These are phyloP conservation scores for Lithophane ornitopus DNA, from an alignment of 2,888 invertebrate genomes.

Conservation along the genomic window DNA sequence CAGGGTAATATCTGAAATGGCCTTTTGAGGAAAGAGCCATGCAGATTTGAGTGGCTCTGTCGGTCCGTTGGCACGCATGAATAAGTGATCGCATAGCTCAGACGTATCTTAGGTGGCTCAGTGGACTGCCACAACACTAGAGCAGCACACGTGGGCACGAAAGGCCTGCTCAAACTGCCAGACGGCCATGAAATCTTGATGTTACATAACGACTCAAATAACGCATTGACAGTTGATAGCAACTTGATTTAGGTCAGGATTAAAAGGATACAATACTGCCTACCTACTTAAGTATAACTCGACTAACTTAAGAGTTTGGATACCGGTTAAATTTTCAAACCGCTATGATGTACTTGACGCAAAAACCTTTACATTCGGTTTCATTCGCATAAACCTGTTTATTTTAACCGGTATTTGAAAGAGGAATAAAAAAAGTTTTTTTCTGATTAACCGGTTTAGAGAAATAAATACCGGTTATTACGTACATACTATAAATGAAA, in stretches of 20 bases:
- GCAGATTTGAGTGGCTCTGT: slow-evolving; percentile 39
- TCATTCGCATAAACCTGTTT: too few species aligned
- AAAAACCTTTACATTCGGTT: too few species aligned
- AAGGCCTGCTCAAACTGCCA: slow-evolving; percentile 2
- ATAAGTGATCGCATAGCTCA: slow-evolving; percentile 28
- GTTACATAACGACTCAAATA: neutral
- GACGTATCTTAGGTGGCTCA: slow-evolving; percentile 26
- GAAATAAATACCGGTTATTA: too few species aligned
- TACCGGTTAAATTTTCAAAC: too few species aligned
- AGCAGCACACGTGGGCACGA: neutral
- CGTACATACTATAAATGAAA: too few species aligned
- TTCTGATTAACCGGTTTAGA: too few species aligned
- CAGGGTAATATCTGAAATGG: neutral
- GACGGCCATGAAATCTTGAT: slow-evolving; percentile 20
- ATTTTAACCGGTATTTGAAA: too few species aligned
- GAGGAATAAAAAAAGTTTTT: too few species aligned
- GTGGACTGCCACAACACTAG: neutral
- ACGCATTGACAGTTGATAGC: neutral
- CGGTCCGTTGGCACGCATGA: slow-evolving; percentile 29
- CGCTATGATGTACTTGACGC: too few species aligned
- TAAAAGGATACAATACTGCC: neutral
- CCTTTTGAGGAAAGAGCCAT: slow-evolving; percentile 20
- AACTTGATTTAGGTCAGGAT: neutral
- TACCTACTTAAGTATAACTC: neutral
- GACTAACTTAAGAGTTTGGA: neutral